phyloP scores from a whole-genome alignment of 2,113 vertebrate species.

The Myocastor coypus region DNA sequence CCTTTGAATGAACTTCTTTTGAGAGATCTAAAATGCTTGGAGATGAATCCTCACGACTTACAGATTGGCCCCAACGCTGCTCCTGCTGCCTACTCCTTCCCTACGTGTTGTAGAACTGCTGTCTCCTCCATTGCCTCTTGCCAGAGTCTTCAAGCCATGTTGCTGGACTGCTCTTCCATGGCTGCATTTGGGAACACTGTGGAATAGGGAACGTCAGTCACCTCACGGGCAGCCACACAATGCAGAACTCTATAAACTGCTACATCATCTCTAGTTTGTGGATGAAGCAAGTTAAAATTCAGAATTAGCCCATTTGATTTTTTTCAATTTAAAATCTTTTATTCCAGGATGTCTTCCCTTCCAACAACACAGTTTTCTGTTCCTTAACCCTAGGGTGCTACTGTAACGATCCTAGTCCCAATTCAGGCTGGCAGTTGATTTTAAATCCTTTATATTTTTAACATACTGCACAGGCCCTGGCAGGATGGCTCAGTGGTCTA shows the following conservation, averaged over 20 bases:
- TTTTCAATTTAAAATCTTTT: constrained; percentile 38
- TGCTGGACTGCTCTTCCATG: neutral
- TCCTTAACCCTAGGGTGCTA: neutral
- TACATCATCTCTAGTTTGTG: neutral
- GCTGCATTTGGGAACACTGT: neutral
- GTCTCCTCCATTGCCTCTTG: neutral
- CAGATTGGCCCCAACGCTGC: neutral
- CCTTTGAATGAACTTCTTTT: too few species aligned
- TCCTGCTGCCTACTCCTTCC: neutral
- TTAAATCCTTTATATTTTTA: neutral
- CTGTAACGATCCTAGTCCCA: neutral
- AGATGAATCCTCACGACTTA: neutral
- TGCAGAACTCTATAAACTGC: neutral
- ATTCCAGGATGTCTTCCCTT: neutral
- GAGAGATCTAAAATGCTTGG: neutral
- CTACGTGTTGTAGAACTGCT: neutral
- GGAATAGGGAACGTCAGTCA: neutral
- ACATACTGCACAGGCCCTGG: neutral
- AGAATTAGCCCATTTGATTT: neutral
- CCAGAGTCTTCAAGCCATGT: neutral
- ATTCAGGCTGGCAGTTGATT: neutral
- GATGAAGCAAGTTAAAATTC: neutral
- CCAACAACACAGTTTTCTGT: neutral
- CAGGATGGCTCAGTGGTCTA: too few species aligned
- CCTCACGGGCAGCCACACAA: neutral